Base-by-base conservation (phyloP, 2,113 vertebrate species). In the Psittacus erithacus region DNA sequence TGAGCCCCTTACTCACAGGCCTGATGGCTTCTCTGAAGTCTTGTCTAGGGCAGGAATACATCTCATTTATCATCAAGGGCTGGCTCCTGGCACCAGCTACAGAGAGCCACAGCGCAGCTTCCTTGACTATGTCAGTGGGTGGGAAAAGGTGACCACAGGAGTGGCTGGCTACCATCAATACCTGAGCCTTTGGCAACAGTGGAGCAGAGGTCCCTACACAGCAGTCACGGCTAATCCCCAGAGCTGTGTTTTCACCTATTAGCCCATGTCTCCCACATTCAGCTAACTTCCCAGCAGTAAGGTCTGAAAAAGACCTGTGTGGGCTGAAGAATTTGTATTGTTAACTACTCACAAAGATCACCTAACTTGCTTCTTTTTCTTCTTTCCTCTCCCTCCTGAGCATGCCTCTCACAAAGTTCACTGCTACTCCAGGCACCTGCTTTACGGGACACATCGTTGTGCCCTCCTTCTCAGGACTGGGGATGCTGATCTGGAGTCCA, bases 391-490 rank as follows among this genome's bases (percentile, higher is more conserved):
- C 7, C 22, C 44, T 76, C 28, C 35, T 41, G 76, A 76, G 22
- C 38, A 8, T 2, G 13, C 13, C 24, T n/a, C 23, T 65, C 6
- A 2, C 43, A 10, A 65, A 86, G 65, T 28, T 70, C 17, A 8
- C n/a, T 52, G 70, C 76, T 74, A 55, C 13, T 31, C 46, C 29
- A 38, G n/a, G 23, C 57, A 46, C 10, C 84, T 50, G 52, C 39
- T 31, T 65, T 59, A 27, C 1, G 0, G n/a, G 44, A 41, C 25
- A n/a, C 39, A 19, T 1, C 1, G 0, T 7, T 38, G 53, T 35
- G 62, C 29, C 27, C 52, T 77, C 46, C 63, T 24, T 46, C 33
- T 38, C 85, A 28, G 46, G 23, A 14, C 60, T 2, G 43, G 25
- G 28, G 11, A 59, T 25, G 50, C 6, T 14, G 81, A 8, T 35